Percentiles rank a stretch among this genome's conserved stretches.
Conservation (phyloP, 2,113 vertebrate species). For the Grammomys dolichurus region DNA sequence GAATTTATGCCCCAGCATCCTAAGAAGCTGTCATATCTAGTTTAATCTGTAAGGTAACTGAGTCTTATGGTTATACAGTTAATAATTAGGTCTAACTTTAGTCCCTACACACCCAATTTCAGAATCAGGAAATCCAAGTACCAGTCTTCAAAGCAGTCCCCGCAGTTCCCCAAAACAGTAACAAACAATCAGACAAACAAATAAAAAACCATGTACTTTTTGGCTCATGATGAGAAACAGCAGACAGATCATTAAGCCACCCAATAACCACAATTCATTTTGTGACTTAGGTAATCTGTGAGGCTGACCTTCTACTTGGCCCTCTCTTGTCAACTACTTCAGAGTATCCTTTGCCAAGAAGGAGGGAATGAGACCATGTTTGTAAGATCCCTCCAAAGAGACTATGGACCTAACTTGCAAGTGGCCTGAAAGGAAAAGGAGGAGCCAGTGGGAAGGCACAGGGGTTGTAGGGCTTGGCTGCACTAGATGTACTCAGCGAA, state of each 20-base stretch:
- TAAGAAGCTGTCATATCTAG: not conserved
- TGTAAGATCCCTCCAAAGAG: not conserved
- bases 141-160: not conserved
- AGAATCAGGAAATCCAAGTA: not conserved
- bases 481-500: not conserved
- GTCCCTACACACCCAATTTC: not conserved
- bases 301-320: conserved; percentile 33
- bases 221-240: not conserved
- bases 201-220: not conserved
- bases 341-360: not conserved
- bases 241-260: not conserved
- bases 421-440: not conserved
- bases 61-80: not conserved
- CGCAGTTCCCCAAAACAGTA: not conserved
- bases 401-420: not conserved
- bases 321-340: not conserved
- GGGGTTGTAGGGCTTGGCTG: not conserved
- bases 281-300: not conserved
- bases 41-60: not conserved
- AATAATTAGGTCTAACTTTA: not conserved
- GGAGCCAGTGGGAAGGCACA: not conserved
- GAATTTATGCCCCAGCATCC: too few species aligned
- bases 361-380: too few species aligned
- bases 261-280: not conserved
- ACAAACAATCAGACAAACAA: not conserved